phyloP scores from a whole-genome alignment of 2,113 vertebrate genomes.

The Sinocyclocheilus maitianheensis region DNA sequence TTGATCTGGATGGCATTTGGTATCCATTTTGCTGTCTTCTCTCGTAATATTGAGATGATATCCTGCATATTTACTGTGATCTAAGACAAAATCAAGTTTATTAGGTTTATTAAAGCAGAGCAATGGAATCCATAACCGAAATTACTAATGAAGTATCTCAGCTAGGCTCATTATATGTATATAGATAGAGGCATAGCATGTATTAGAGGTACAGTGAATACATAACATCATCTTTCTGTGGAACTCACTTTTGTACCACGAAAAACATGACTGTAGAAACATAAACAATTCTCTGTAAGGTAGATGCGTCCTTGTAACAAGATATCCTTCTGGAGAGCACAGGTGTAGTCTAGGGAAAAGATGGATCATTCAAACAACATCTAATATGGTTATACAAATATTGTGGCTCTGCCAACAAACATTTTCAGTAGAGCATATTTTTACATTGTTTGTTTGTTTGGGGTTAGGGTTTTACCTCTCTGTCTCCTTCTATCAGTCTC shows the following conservation, averaged over 20 bases:
- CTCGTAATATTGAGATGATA: slow-evolving; percentile 84
- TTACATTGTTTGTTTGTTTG: neutral
- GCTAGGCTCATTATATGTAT: neutral
- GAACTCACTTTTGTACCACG: slow-evolving; percentile 86
- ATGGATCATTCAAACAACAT: slow-evolving; percentile 2
- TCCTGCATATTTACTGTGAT: slow-evolving; percentile 84
- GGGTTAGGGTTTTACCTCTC: neutral
- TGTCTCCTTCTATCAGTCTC: slow-evolving; percentile 59
- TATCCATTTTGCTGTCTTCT: slow-evolving; percentile 90
- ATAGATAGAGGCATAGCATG: no score
- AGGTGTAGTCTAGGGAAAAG: slow-evolving; percentile 81
- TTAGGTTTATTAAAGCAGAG: neutral
- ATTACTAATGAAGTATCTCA: neutral
- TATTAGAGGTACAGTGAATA: no score
- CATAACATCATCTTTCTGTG: neutral
- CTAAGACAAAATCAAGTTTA: slow-evolving; percentile 66
- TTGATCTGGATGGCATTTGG: slow-evolving; percentile 93
- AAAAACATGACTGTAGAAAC: slow-evolving; percentile 96
- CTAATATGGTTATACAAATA: neutral
- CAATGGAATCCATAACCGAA: neutral
- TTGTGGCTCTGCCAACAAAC: neutral
- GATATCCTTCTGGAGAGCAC: slow-evolving; percentile 93
- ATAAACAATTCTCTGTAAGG: slow-evolving; percentile 89
- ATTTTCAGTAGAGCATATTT: neutral
- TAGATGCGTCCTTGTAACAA: slow-evolving; percentile 90